Evolutionary conservation across 2,797 vertebrate species (phyloP).

Genomic region (Bradypodion ventrale): DNA sequence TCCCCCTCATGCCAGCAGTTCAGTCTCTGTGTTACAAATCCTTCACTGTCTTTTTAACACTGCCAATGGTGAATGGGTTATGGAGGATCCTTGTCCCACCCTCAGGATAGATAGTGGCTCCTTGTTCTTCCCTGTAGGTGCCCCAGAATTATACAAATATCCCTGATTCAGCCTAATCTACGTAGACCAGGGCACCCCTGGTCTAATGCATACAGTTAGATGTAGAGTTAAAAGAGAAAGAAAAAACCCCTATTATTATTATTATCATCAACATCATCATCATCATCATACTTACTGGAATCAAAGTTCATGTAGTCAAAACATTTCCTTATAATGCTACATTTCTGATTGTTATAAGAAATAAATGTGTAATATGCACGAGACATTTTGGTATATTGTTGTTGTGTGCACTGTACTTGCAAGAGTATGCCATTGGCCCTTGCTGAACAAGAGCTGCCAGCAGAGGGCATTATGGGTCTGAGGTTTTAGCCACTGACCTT

Average conservation of each 20-base stretch:
- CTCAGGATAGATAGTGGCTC: too few relatives aligned
- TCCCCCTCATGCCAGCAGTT: too few relatives aligned
- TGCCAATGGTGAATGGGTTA: too few relatives aligned
- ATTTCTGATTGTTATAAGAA: not conserved
- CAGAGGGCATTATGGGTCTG: slow-evolving; percentile 44
- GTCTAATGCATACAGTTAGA: not conserved
- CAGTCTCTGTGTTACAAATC: too few relatives aligned
- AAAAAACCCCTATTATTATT: too few relatives aligned
- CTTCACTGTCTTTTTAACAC: too few relatives aligned
- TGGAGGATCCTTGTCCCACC: too few relatives aligned
- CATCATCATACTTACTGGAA: not conserved
- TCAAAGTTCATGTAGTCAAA: not conserved
- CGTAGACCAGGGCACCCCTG: too few relatives aligned
- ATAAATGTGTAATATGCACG: not conserved
- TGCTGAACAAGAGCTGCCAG: not conserved
- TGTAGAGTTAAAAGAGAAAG: not conserved
- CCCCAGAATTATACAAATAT: too few relatives aligned
- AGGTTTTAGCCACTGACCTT: not conserved
- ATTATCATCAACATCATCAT: too few relatives aligned
- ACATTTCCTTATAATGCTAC: not conserved
- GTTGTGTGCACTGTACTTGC: not conserved
- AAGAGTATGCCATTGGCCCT: not conserved
- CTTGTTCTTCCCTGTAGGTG: too few relatives aligned
- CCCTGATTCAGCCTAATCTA: too few relatives aligned
- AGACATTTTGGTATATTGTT: not conserved